Conservation (phyloP, 2,797 vertebrate species). For the Eurystomus glaucurus region DNA sequence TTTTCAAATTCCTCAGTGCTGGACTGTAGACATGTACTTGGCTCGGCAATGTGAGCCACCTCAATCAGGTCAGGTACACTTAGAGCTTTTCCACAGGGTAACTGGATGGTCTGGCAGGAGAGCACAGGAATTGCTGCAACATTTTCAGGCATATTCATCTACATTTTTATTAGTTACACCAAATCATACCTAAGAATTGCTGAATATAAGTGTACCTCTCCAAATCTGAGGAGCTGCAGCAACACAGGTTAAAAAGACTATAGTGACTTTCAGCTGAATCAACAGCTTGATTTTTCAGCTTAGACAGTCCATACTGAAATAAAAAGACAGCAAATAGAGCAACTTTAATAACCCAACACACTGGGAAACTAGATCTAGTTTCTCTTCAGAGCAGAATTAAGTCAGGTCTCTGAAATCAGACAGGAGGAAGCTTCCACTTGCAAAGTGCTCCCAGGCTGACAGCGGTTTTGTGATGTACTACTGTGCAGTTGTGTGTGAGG, state of each 20-base stretch:
- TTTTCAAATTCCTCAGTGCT: conserved; percentile 35
- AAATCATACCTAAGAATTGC: not conserved
- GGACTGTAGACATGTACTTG: not conserved
- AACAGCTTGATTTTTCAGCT: not conserved
- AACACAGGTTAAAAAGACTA: not conserved
- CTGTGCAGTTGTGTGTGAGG: not conserved
- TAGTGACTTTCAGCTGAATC: not conserved
- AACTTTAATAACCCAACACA: not conserved
- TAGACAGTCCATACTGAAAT: not conserved
- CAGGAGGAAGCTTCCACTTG: not conserved
- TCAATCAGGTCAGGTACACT: not conserved
- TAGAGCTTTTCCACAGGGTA: not conserved
- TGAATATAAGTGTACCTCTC: not conserved
- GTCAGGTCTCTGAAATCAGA: not conserved
- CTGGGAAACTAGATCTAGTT: not conserved
- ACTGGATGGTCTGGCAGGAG: not conserved
- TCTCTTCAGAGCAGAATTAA: not conserved
- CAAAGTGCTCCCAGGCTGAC: not conserved
- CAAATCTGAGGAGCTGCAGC: not conserved
- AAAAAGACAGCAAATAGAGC: accelerated
- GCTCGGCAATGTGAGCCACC: not conserved
- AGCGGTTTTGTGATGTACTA: accelerated
- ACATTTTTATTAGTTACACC: not conserved
- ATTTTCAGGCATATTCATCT: not conserved
- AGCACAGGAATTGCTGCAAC: not conserved